Conservation (phyloP, 2,888 invertebrate genomes). For the Linyphia triangularis region DNA sequence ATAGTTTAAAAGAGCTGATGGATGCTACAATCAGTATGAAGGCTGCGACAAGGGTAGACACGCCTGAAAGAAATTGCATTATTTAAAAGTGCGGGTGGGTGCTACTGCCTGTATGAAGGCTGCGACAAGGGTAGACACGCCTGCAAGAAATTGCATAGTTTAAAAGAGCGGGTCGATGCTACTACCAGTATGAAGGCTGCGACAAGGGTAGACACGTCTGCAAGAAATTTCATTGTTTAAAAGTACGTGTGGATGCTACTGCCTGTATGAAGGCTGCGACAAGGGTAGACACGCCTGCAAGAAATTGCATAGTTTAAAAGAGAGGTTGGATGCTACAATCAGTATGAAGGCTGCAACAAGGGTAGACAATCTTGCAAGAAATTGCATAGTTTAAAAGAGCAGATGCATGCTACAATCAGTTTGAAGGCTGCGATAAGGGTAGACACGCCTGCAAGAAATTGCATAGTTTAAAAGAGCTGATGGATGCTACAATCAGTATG, state of each 20-base stretch:
- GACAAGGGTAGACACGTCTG: too few relatives aligned
- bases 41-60: conserved; percentile 76
- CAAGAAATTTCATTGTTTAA: not conserved
- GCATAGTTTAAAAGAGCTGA: not conserved
- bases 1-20: not conserved
- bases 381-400: not conserved
- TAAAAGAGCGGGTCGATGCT: too few relatives aligned
- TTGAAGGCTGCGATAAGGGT: conserved; percentile 76
- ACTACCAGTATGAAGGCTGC: too few relatives aligned
- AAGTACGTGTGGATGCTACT: conserved; percentile 52
- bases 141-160: not conserved
- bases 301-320: not conserved
- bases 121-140: too few relatives aligned
- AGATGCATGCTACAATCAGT: conserved; percentile 66
- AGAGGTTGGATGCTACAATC: too few relatives aligned
- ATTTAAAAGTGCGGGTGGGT: not conserved
- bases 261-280: conserved; percentile 75
- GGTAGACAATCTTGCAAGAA: too few relatives aligned
- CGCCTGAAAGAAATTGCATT: conserved; percentile 11
- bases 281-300: too few relatives aligned
- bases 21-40: conserved; percentile 74
- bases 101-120: too few relatives aligned
- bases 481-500: too few relatives aligned
- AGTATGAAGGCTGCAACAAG: too few relatives aligned
- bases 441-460: conserved; percentile 61